Evolutionary conservation across 2,888 invertebrate species (phyloP), one percentile per base, ranked within the genome.

Genomic region (Cosmorhoe ocellata): DNA sequence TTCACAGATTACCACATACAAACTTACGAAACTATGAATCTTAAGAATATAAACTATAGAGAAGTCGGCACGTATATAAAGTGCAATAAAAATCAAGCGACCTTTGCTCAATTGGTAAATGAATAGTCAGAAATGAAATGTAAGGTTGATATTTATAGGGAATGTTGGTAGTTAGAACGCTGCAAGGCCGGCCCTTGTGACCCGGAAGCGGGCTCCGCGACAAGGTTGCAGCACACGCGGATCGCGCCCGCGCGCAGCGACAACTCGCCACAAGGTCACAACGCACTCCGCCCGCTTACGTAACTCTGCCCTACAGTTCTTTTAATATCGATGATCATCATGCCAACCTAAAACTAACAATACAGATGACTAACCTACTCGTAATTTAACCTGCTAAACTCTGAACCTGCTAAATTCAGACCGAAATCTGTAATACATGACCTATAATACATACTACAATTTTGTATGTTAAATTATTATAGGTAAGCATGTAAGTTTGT

Each of bases 131-230:
- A 39, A 43, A 48, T 52, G 30, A 44, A 48, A 52, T 38, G 43
- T 44, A 43, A 47, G 18, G 39, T 47, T 52, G 43, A 36, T 52
- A 44, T 52, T 47, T 43, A 47, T 46, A 39, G 36, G 32, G 43
- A 44, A 39, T 50, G 37, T 51, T 50, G 52, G 48, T 56, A 56
- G 53, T 51, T 53, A 57, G 63, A 67, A 67, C 64, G 63, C 74
- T 74, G 71, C 76, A 82, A 81, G 76, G 79, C 72, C 76, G 71
- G 81, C 82, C 83, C 81, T 83, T 76, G 64, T 76, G 77, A 87
- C 86, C 85, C 88, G 89, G 89, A 88, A 89, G 80, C 76, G 66
- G 77, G 79, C 77, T 80, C 76, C 75, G 68, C 72, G 74, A 76
- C 89, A 88, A 89, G 87, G 89, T 83, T 83, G 76, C 66, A 51